Percentiles rank a stretch among this genome's conserved stretches.
These are phyloP conservation scores for Eilema sororculum DNA, from an alignment of 2,888 invertebrate genomes.

Conservation along the genomic window DNA sequence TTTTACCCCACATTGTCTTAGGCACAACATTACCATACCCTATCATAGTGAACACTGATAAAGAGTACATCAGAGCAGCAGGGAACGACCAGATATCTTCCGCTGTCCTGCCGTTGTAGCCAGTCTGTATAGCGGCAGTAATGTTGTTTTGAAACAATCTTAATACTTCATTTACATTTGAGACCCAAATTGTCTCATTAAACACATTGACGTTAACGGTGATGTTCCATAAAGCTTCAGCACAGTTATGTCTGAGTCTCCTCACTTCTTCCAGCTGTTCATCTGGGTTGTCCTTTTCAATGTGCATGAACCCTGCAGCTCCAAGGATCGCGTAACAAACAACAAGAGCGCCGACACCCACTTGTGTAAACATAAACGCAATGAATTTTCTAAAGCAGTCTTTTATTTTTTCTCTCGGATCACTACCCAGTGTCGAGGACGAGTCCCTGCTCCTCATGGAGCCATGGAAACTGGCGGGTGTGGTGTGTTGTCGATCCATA, in stretches of 20 bases:
- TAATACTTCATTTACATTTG: constrained; percentile 88
- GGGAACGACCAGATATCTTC: constrained; percentile 94
- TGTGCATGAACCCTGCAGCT: constrained; percentile 92
- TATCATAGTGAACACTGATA: constrained; percentile 96
- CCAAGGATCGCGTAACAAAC: constrained; percentile 95
- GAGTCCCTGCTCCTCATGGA: constrained; percentile 90
- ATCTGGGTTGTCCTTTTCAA: constrained; percentile 89
- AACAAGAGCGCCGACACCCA: constrained; percentile 95
- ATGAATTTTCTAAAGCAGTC: constrained; percentile 95
- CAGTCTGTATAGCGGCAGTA: constrained; percentile 89
- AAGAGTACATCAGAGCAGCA: constrained; percentile 94
- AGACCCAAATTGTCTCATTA: constrained; percentile 89
- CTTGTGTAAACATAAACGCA: constrained; percentile 97
- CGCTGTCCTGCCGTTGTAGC: constrained; percentile 90
- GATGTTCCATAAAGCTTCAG: constrained; percentile 90
- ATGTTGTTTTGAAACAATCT: constrained; percentile 90
- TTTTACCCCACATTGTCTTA: constrained; percentile 93
- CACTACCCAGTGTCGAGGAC: constrained; percentile 89
- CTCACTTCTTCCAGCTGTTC: constrained; percentile 83
- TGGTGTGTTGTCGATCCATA: constrained; percentile 76
- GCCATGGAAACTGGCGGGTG: constrained; percentile 83
- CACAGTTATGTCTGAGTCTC: constrained; percentile 85
- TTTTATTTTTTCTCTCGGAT: constrained; percentile 92
- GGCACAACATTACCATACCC: constrained; percentile 96
- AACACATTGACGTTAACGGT: constrained; percentile 90